These are phyloP conservation scores for Lethenteron camtschaticum DNA, from an alignment of 2,113 vertebrate species.

Conservation along the genomic window DNA sequence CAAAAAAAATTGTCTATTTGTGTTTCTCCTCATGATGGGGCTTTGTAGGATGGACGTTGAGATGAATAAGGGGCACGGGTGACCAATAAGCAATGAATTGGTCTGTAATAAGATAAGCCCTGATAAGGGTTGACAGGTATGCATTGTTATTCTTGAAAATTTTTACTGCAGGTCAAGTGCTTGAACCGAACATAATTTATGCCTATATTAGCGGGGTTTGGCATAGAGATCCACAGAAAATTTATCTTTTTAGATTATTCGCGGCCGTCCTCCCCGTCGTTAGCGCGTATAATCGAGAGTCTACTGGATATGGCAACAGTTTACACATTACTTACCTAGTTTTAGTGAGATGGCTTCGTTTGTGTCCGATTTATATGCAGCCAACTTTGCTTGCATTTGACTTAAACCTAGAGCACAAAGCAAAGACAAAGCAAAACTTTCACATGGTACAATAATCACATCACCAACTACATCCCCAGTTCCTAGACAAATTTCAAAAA, in stretches of 20 bases:
- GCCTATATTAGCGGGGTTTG: background rate
- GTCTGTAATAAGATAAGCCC: too few relatives aligned
- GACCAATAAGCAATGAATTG: too few relatives aligned
- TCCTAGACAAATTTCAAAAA: too few relatives aligned
- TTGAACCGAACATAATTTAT: background rate
- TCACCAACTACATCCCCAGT: too few relatives aligned
- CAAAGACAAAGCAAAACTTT: too few relatives aligned
- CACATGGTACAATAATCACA: too few relatives aligned
- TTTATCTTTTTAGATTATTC: background rate
- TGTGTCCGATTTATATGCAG: constrained; percentile 91
- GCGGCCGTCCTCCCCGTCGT: background rate
- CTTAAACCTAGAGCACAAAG: constrained; percentile 30
- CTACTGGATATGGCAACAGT: background rate
- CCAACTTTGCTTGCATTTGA: constrained; percentile 78
- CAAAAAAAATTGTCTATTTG: too few relatives aligned
- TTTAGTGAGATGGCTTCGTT: constrained; percentile 86
- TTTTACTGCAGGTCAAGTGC: background rate
- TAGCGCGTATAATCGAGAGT: background rate
- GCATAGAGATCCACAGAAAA: background rate
- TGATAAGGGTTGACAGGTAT: too few relatives aligned
- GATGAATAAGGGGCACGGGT: too few relatives aligned
- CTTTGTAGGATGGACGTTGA: too few relatives aligned
- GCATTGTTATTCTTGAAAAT: too few relatives aligned
- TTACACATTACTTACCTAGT: constrained; percentile 33
- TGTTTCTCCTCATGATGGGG: too few relatives aligned